Percentiles rank a stretch among this genome's conserved stretches.
These are phyloP conservation scores for Tapirus terrestris DNA, from an alignment of 2,113 vertebrate species.

Conservation along the genomic window DNA sequence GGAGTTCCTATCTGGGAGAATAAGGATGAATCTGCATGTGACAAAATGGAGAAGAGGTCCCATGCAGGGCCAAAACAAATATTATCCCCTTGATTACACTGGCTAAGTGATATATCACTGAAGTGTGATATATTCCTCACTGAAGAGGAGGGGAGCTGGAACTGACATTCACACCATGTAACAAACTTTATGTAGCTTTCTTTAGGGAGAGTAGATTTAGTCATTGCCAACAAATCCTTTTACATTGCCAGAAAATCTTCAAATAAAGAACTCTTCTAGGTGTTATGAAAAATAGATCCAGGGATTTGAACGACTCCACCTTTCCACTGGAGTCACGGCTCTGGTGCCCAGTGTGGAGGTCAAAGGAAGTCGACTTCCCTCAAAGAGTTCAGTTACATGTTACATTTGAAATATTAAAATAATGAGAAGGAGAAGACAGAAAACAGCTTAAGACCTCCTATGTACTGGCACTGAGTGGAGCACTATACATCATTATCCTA, in stretches of 20 bases:
- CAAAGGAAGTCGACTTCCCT: background rate
- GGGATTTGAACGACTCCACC: background rate
- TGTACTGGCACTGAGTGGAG: background rate
- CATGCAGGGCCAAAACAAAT: background rate
- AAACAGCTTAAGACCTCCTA: background rate
- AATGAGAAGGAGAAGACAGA: background rate
- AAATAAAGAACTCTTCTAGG: constrained; percentile 41
- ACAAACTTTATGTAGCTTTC: constrained; percentile 29
- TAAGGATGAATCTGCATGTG: background rate
- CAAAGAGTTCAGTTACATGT: background rate
- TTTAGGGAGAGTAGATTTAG: background rate
- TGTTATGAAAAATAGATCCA: constrained; percentile 63
- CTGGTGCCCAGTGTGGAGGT: background rate
- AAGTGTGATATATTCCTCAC: background rate
- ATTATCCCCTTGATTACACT: background rate
- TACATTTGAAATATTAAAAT: background rate
- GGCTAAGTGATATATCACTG: too few species aligned
- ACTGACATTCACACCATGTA: background rate
- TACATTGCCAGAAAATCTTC: constrained; percentile 54
- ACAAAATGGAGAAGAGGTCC: background rate
- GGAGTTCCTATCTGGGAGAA: background rate
- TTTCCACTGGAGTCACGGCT: background rate
- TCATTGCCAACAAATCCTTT: constrained; percentile 57
- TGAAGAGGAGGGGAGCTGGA: background rate
- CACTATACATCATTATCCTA: background rate